phyloP scores from a whole-genome alignment of 2,113 vertebrate genomes.

The Phalacrocorax brasilianus region DNA sequence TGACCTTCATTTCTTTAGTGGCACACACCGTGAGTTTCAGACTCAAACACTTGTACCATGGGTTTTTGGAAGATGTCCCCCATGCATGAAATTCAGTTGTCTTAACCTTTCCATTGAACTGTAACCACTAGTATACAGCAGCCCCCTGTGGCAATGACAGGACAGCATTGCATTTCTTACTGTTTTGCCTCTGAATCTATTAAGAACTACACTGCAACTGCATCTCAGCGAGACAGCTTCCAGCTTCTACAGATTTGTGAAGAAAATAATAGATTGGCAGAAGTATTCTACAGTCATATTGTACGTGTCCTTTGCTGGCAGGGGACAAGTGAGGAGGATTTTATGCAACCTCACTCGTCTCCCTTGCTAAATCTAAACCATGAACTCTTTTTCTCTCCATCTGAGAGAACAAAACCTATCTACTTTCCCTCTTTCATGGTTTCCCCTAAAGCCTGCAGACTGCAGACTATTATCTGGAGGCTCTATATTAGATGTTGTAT shows the following conservation, averaged over 20 bases:
- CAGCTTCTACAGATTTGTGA: not conserved
- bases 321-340: not conserved
- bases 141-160: not conserved
- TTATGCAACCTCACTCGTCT: not conserved
- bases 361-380: not conserved
- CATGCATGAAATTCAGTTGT: not conserved
- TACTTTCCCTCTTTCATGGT: not conserved
- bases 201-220: not conserved
- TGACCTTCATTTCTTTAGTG: constrained; percentile 2
- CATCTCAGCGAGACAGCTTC: not conserved
- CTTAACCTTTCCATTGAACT: not conserved
- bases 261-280: not conserved
- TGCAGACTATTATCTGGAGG: not conserved
- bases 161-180: not conserved
- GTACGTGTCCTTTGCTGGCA: not conserved
- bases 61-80: not conserved
- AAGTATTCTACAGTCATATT: not conserved
- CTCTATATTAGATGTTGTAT: not conserved
- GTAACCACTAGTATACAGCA: not conserved
- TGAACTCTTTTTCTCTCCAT: not conserved
- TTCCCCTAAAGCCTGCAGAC: not conserved
- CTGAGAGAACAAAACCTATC: not conserved
- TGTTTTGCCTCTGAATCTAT: not conserved
- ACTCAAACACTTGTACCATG: not conserved
- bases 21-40: not conserved